Evolutionary conservation across 2,888 invertebrate species (phyloP), one percentile per base, ranked within the genome.

Genomic region (Lepeophtheirus nordmannii): DNA sequence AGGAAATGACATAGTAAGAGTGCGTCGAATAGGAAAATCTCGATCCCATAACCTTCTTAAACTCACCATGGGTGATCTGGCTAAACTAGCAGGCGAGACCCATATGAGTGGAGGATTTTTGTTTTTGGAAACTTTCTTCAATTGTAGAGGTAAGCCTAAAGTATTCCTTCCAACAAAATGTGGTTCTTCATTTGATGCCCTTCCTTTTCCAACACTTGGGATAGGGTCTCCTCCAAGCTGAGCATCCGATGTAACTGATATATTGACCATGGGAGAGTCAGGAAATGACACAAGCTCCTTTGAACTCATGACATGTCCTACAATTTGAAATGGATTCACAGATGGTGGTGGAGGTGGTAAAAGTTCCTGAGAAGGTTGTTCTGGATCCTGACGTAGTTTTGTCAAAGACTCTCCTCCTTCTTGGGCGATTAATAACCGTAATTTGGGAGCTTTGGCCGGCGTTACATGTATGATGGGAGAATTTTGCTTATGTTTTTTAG

Each of bases 201-300:
- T 7, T 41, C 30, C 56, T 20, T 41, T 22, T 20, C 20, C 14
- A 20, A 41, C 10, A 17, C 22, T 23, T 40, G 17, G 62, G 12
- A 14, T 3, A 39, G 14, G 14, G 12, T n/a, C 40, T 22, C 17
- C 10, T 20, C 23, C 38, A 8, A 38, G 20, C 5, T 17, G 22
- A 22, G 63, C 22, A n/a, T 46, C 22, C 1, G 22, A 37, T 12
- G 12, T 10, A 10, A 22, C 63, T 12, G 20, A 20, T 20, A 63
- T 63, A 10, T 46, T 63, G n/a, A 63, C 53, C 53, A 63, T 56
- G 7, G 63, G 63, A 14, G 63, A 63, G 63, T 63, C 56, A 10
- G 63, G 63, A 30, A 63, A 63, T 12, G 63, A 63, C 7, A 30
- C 17, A 10, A 63, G 23, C 56, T 63, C 63, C 3, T 46, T 53